Evolutionary conservation across 2,888 invertebrate genomes (phyloP).

Genomic region (Ormyrus labotus): DNA sequence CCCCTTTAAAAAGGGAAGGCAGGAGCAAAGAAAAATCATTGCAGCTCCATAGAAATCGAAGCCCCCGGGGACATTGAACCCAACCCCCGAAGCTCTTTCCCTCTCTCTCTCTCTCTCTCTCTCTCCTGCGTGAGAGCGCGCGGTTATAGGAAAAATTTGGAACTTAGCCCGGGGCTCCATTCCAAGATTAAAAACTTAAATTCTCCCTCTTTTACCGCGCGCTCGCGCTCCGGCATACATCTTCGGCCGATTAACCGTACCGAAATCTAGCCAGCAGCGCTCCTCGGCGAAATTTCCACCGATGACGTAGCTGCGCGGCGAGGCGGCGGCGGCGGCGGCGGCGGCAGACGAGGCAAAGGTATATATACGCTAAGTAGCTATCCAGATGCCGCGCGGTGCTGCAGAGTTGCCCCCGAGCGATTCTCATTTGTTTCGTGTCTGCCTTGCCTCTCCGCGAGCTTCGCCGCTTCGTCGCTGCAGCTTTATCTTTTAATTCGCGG

Average conservation of each 20-base stretch:
- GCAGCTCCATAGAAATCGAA: background rate
- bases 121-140: too few species aligned
- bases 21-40: background rate
- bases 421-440: constrained; percentile 66
- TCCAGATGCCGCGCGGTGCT: background rate
- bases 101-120: too few species aligned
- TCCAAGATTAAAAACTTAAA: constrained; percentile 52
- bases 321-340: too few species aligned
- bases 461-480: constrained; percentile 1
- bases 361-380: background rate
- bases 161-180: constrained; percentile 44
- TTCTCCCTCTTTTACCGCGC: background rate
- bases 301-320: background rate
- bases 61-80: background rate
- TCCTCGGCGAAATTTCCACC: background rate
- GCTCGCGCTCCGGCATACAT: too few species aligned
- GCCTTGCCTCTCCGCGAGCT: background rate
- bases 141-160: constrained; percentile 28
- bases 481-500: constrained; percentile 13
- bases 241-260: too few species aligned
- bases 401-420: constrained; percentile 61
- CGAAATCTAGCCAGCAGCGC: too few species aligned
- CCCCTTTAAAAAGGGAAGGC: background rate
- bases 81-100: background rate
- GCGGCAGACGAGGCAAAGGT: too few species aligned